Conservation (phyloP, 2,797 vertebrate species). For the Eurystomus glaucurus region DNA sequence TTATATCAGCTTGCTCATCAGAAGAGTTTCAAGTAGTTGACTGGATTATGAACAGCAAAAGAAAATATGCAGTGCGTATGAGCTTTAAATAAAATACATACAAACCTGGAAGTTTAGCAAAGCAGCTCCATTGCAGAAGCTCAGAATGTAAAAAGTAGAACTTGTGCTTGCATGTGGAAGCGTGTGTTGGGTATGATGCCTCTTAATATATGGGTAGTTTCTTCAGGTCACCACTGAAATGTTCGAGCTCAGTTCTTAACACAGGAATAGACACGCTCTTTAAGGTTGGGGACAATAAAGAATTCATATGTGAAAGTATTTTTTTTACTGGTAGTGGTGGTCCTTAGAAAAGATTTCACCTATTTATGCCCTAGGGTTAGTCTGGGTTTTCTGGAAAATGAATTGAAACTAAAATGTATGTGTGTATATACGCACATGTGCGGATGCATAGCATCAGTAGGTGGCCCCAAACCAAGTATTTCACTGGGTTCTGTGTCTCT, state of each 20-base stretch:
- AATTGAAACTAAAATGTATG: neutral
- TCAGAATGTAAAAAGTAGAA: neutral
- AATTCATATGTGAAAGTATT: neutral
- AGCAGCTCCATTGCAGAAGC: neutral
- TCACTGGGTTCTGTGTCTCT: neutral
- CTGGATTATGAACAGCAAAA: neutral
- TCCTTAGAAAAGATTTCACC: neutral
- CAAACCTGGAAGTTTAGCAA: neutral
- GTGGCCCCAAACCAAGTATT: neutral
- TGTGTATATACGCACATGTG: fast-evolving
- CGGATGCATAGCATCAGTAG: neutral
- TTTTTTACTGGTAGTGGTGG: neutral
- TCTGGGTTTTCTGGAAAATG: neutral
- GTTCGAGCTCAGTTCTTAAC: neutral
- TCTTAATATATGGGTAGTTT: neutral
- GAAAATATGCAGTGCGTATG: neutral
- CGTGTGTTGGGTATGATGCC: neutral
- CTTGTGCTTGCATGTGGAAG: neutral
- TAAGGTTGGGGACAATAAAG: neutral
- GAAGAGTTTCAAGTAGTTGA: neutral
- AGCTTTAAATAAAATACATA: neutral
- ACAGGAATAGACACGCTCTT: neutral
- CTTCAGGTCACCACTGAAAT: neutral
- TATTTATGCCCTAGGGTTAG: neutral
- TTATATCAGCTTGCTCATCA: neutral